Base-by-base conservation (phyloP, 2,888 invertebrate genomes). In the Platypus cylindrus region DNA sequence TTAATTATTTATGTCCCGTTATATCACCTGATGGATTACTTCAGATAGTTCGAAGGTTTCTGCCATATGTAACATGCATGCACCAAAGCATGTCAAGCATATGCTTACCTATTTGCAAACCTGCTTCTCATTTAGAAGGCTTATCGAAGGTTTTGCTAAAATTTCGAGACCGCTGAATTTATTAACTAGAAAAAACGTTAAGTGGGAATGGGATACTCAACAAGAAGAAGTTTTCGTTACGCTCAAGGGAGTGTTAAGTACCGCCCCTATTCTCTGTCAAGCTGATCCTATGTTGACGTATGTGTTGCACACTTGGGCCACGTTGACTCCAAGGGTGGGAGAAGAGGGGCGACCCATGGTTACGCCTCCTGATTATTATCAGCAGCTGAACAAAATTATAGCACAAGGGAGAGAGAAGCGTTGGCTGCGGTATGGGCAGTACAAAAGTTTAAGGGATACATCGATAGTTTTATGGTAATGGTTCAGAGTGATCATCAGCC, bases 401-500 rank as follows among this genome's bases (percentile, higher is more conserved):
- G 25, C 3, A 49, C 47, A 1, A 48, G 46, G 1, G 47, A 51
- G 33, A 30, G 48, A 17, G 50, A 52, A 37, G 48, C 48, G 8
- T 35, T 51, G 3, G 49, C 51, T 1, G 27, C 48, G 1, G 42
- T 51, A 4, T 61, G 48, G 48, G 56, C 57, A 3, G 41, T 60
- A 1, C 32, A 50, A 9, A 60, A 61, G 37, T 44, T 45, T 11
- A 17, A 58, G 14, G 20, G 54, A 1, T 66, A 60, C 37, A 42
- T 66, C 0, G 58, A 60, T 32, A 54, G 57, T 1, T 22, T 48
- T 3, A 30, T 44, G 1, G 58, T 63, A 13, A 42, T 42, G 1
- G 46, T 65, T 0, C 40, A 53, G 3, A 63, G 61, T 0, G 67
- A 67, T 37, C 66, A 66, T 35, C 56, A 62, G 37, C 59, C 65